phyloP scores from a whole-genome alignment of 1,140 invertebrate genomes.

The Drosophila albomicans region DNA sequence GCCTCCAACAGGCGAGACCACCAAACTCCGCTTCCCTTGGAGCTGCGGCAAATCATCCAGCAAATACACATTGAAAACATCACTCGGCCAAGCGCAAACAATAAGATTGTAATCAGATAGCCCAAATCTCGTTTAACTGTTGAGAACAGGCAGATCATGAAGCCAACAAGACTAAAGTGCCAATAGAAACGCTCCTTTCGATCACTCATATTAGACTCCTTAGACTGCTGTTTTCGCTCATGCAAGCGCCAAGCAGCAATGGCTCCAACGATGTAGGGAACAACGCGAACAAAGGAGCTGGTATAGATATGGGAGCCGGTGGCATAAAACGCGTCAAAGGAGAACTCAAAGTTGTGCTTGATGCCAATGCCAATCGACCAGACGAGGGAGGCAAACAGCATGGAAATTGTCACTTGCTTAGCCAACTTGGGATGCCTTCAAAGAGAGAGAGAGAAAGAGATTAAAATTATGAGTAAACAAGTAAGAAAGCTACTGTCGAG shows the following conservation, averaged over 20 bases:
- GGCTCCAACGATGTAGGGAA: conserved; percentile 78
- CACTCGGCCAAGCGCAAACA: conserved; percentile 69
- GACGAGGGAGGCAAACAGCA: conserved; percentile 55
- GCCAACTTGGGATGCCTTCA: conserved; percentile 61
- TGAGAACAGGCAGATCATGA: conserved; percentile 71
- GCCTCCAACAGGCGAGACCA: conserved; percentile 79
- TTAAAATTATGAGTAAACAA: no score
- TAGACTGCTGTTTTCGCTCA: conserved; percentile 46
- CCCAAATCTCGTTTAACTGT: conserved; percentile 78
- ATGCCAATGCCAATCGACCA: conserved; percentile 72
- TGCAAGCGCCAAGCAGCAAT: conserved; percentile 70
- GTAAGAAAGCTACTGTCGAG: no score
- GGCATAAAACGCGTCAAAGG: conserved; percentile 72
- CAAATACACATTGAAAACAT: conserved; percentile 69
- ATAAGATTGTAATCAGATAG: conserved; percentile 50
- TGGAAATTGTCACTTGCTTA: conserved; percentile 38
- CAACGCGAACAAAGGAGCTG: conserved; percentile 75
- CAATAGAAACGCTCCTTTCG: conserved; percentile 59
- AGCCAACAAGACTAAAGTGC: conserved; percentile 64
- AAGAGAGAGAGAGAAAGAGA: background rate
- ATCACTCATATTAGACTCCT: conserved; percentile 58
- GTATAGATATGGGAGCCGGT: conserved; percentile 79
- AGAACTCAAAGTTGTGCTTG: conserved; percentile 68
- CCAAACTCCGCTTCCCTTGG: conserved; percentile 66
- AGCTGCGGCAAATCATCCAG: conserved; percentile 83